These are phyloP conservation scores for Siderastrea siderea DNA, from an alignment of 92 coral and sea anemone genomes.

Conservation along the genomic window DNA sequence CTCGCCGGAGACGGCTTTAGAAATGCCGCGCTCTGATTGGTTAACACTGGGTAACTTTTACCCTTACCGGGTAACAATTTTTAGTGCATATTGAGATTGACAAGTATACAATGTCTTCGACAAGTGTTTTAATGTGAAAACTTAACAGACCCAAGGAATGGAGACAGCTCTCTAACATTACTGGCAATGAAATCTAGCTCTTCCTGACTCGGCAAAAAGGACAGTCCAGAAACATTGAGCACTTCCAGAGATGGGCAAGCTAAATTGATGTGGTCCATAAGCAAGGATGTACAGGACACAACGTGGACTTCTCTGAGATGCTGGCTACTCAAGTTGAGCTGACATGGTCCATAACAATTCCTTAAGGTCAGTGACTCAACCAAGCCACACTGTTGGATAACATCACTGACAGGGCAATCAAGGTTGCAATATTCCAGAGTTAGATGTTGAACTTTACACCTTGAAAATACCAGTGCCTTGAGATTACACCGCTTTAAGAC, in stretches of 20 bases:
- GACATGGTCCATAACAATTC: conserved; percentile 90
- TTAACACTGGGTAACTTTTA: too few species aligned
- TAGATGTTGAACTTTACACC: conserved; percentile 66
- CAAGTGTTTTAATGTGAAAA: conserved; percentile 77
- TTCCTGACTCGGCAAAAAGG: conserved; percentile 78
- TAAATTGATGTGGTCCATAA: conserved; percentile 82
- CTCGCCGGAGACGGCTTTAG: too few species aligned
- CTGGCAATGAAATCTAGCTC: conserved; percentile 71
- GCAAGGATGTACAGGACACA: conserved; percentile 70
- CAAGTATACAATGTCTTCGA: too few species aligned
- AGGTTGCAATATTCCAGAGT: conserved; percentile 83
- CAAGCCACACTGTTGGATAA: conserved; percentile 56
- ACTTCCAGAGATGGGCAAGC: conserved; percentile 78
- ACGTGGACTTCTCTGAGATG: conserved; percentile 68
- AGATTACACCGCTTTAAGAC: conserved; percentile 77
- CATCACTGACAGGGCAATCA: conserved; percentile 61
- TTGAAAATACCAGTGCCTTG: conserved; percentile 56
- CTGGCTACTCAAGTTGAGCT: conserved; percentile 69
- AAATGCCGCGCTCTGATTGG: too few species aligned
- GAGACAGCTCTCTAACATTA: conserved; percentile 70
- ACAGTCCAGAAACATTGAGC: conserved; percentile 61
- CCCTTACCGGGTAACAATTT: too few species aligned
- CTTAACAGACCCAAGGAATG: conserved; percentile 72
- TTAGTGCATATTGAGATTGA: too few species aligned
- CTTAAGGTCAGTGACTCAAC: conserved; percentile 64